Evolutionary conservation across 2,888 invertebrate species (phyloP).

Genomic region (Margaritifera margaritifera): DNA sequence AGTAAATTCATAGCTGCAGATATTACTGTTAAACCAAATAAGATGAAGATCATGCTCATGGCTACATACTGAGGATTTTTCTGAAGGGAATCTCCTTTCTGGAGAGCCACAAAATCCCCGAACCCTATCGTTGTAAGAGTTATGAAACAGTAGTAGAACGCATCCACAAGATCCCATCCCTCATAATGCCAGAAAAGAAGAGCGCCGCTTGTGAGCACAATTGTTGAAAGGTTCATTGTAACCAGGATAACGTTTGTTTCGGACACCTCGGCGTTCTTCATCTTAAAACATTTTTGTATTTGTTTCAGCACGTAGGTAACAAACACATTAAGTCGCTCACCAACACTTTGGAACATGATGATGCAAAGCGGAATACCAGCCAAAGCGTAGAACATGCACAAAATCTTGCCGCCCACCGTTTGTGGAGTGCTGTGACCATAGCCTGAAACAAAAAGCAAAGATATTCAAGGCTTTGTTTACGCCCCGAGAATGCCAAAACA

Average conservation of each 20-base stretch:
- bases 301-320: conserved; percentile 94
- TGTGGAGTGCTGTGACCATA: conserved; percentile 99
- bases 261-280: conserved; percentile 81
- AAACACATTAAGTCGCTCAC: conserved; percentile 97
- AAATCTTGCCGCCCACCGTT: conserved; percentile 95
- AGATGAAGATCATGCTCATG: conserved; percentile 95
- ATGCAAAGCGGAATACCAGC: conserved; percentile 96
- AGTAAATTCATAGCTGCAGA: conserved; percentile 98
- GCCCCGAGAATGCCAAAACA: too few species aligned
- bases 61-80: conserved; percentile 97
- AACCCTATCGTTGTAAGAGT: conserved; percentile 97
- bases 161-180: conserved; percentile 90
- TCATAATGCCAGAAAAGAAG: conserved; percentile 95
- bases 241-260: conserved; percentile 96
- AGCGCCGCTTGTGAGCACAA: conserved; percentile 95
- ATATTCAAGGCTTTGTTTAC: too few species aligned
- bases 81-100: conserved; percentile 95
- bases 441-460: conserved; percentile 76
- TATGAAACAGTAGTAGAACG: conserved; percentile 99
- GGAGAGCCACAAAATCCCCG: conserved; percentile 98
- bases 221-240: conserved; percentile 83
- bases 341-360: conserved; percentile 99
- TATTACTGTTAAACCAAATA: conserved; percentile 99
- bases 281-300: conserved; percentile 88
- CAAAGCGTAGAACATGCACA: conserved; percentile 89